Evolutionary conservation across 2,888 invertebrate genomes (phyloP), one percentile per base, ranked within the genome.

Genomic region (Odontothrips loti): DNA sequence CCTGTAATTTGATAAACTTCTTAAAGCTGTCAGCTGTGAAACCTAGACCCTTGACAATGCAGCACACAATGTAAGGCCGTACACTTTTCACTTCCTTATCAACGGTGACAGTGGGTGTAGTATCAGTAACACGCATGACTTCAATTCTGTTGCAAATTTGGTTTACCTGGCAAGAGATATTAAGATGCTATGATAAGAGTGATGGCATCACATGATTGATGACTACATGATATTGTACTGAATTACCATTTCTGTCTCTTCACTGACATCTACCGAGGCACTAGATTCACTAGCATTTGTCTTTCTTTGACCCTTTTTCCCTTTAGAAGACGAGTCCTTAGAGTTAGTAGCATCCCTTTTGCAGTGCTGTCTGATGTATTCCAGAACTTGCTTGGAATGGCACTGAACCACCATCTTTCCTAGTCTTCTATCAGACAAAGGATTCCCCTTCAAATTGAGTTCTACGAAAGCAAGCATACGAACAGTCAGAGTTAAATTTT

Each of bases 1-100:
- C 95, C 89, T 95, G 95, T 85, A 94, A 85, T 85, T 93, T 92
- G 83, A 95, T 93, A 85, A 95, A 95, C 86, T 92, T 92, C 86
- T 93, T 95, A 83, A 93, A 92, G n/a, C 87, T 89, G 0, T 88
- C 88, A 43, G 91, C 90, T 1, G 89, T 90, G 84, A 95, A 92
- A 75, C 88, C 87, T 17, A 95, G 84, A 84, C 92, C 90, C 81
- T 89, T 90, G 0, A 95, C 89, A 17, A 95, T 88, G 86, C 95
- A 95, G 85, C 93, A 93, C 17, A 93, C 89, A 82, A 95, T 92
- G 85, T 91, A 91, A 0, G 93, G 93, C 82, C 95, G 89, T 34
- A 95, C 89, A 63, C 87, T 86, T 80, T 90, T 89, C 0, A 93
- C 91, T n/a, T 88, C 86, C 84, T 92, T 89, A 0, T 89, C 86